Base-by-base conservation (phyloP, 2,888 invertebrate species). In the Epirrhoe alternata region DNA sequence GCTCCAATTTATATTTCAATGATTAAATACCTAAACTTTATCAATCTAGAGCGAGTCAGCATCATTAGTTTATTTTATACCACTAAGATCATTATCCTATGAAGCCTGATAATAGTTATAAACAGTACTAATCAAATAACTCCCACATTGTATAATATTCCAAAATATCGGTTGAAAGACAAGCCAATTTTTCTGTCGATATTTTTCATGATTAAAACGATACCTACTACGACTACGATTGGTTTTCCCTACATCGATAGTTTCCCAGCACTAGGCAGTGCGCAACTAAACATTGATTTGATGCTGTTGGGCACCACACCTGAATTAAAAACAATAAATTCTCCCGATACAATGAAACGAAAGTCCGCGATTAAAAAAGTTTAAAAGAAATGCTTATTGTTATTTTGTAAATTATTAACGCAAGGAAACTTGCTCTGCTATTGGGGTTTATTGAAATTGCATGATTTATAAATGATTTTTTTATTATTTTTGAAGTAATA, bases 261-360 rank as follows among this genome's bases (percentile, higher is more conserved):
- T 0, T 0, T 45, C 66, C 73, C 65, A 80, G 74, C 77, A 42
- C 81, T 81, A 69, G 30, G 64, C 71, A 67, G 62, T 61, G 72
- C 83, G 84, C 81, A 81, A 81, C 84, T 82, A 84, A 86, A 83
- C 86, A 85, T 86, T 88, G 85, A 85, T 88, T 86, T 86, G 85
- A 85, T 85, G 80, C 77, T 80, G 84, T 75, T 81, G 76, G 82
- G 80, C 76, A 77, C 75, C 75, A 80, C 85, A 83, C 82, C 83
- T 82, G 87, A 89, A 91, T 91, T 89, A 90, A 91, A 90, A 90
- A 88, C 90, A 80, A 91, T 91, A 91, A 91, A 91, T 91, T 86
- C 77, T 77, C 73, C 70, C 66, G 53, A 60, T 61, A 77, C 77
- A 80, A 80, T 80, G 76, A 80, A 75, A 69, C 70, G 64, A 71